Evolutionary conservation across 2,113 vertebrate genomes (phyloP).

Genomic region (Vulpes ferrilata): DNA sequence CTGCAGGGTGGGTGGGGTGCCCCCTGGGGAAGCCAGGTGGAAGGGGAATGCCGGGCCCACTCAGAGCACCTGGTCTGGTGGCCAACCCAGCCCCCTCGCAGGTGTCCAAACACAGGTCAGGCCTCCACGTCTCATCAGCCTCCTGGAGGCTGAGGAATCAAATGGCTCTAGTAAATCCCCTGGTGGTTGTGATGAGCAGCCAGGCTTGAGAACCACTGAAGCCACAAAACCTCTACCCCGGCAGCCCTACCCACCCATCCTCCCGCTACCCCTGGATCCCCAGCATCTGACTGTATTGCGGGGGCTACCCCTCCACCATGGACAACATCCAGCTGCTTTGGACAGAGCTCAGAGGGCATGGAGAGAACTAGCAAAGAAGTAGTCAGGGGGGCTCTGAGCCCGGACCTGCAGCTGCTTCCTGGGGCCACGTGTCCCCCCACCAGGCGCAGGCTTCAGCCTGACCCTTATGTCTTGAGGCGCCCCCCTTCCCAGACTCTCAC

Average conservation of each 20-base stretch:
- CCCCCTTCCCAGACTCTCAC: not conserved
- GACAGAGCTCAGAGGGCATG: not conserved
- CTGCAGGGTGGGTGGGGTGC: fast-evolving
- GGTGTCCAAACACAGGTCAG: not conserved
- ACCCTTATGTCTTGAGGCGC: not conserved
- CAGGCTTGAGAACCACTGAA: not conserved
- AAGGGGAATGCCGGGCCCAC: no score
- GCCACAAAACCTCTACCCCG: fast-evolving
- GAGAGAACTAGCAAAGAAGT: not conserved
- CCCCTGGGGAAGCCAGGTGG: not conserved
- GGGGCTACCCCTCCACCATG: not conserved
- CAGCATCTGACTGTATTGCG: not conserved
- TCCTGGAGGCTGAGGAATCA: not conserved
- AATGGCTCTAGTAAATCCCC: no score
- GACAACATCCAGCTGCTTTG: not conserved
- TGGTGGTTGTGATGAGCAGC: fast-evolving
- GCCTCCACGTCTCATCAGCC: not conserved
- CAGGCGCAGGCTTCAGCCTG: not conserved
- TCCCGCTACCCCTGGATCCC: not conserved
- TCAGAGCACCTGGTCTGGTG: fast-evolving
- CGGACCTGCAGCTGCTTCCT: not conserved
- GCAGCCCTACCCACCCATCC: not conserved
- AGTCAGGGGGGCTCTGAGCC: no score
- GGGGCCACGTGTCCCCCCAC: fast-evolving
- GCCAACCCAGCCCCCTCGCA: not conserved